phyloP scores from a whole-genome alignment of 2,113 vertebrate species.

The Tretioscincus oriximinensis region DNA sequence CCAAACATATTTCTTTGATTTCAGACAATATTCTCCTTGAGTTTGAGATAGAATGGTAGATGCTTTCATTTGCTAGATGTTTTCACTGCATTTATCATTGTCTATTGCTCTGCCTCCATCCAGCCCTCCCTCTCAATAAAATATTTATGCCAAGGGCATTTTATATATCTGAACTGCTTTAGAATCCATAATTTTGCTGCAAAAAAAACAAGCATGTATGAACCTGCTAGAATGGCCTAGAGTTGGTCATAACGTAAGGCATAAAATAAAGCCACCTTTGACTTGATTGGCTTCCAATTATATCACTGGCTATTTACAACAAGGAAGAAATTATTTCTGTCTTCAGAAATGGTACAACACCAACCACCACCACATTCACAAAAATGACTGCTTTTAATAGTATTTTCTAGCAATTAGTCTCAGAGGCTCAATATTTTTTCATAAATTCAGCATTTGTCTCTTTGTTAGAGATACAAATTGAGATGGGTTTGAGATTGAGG shows the following conservation, averaged over 20 bases:
- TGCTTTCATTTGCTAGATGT: background rate
- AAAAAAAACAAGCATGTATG: background rate
- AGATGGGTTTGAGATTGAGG: background rate
- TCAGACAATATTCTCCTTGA: background rate
- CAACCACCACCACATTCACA: background rate
- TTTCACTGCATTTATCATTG: too few relatives aligned
- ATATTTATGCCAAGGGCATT: background rate
- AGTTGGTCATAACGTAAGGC: background rate
- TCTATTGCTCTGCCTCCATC: background rate
- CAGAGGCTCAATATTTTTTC: background rate
- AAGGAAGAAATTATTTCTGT: background rate
- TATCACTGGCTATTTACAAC: background rate
- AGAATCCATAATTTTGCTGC: background rate
- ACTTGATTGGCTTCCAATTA: background rate
- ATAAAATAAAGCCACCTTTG: background rate
- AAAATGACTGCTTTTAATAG: background rate
- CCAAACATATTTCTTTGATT: background rate
- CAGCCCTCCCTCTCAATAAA: background rate
- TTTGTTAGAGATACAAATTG: background rate
- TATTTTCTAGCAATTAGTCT: background rate
- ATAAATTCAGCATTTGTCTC: background rate
- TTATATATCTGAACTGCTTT: background rate
- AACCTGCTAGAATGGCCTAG: background rate
- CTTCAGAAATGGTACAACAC: slow-evolving; percentile 20
- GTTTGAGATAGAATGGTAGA: background rate